Base-by-base conservation (phyloP, 2,113 vertebrate species). In the Vicugna pacos region DNA sequence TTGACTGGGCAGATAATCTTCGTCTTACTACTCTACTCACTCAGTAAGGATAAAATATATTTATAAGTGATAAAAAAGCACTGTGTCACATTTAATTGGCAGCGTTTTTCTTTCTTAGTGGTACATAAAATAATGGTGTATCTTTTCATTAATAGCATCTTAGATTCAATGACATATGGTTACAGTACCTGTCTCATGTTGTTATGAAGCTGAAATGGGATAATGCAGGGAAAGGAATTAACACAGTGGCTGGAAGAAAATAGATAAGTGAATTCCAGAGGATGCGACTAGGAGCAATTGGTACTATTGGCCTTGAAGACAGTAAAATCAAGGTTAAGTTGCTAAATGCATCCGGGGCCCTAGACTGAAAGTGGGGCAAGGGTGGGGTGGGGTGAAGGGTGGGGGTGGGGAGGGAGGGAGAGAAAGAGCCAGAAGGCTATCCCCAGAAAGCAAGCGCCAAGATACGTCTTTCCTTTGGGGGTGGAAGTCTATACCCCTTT, bases 31-130 rank as follows among this genome's bases (percentile, higher is more conserved):
- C 16, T 91, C 50, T 86, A 77, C 46, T 85, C 38, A 73, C 60
- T 93, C 38, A 72, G 26, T 70, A 88, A 85, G 52, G 10, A 54
- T 92, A 86, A 86, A 89, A 77, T 70, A 65, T 86, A 83, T 54
- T 93, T 76, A 72, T 65, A 80, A 65, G 80, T 62, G 77, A 91
- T 35, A 86, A 89, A 84, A 85, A 89, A 93, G 58, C 52, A 73
- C 4, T 20, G 48, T 38, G 35, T 92, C 15, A 89, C 72, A 35
- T 46, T 96, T 73, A 82, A 60, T 8, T 54, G 83, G 54, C 56
- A 95, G 26, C 4, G 7, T 69, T 96, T 92, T 92, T 89, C 65
- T 89, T 97, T 95, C 87, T 94, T 67, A 54, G n/a, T 80, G 46
- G 42, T 62, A 83, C 3, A 83, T 56, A 85, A 76, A 77, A 91